Evolutionary conservation across 2,113 vertebrate genomes (phyloP), one percentile per base, ranked within the genome.

Genomic region (Bubo bubo): DNA sequence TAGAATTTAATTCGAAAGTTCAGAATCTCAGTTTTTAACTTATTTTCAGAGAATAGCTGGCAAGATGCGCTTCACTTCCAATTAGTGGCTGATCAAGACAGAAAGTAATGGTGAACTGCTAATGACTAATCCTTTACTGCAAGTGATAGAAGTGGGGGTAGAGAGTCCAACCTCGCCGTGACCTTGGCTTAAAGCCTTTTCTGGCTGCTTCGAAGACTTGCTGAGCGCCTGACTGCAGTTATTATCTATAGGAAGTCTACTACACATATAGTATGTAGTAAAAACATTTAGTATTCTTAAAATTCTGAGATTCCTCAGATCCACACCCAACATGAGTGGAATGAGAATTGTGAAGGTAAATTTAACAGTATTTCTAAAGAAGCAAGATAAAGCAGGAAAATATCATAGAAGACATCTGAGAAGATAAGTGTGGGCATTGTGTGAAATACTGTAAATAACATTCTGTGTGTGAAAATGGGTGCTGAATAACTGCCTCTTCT

Each of bases 401-500:
- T 58, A 49, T n/a, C 70, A 21, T 45, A 58, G 84, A 73, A 94
- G 81, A 37, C 66, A 76, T 88, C 70, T 70, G 66, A 91, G 86
- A 90, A 71, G 76, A 56, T 87, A 72, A 96, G 81, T 76, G 92
- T 96, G 92, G 93, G 67, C 81, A 88, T 85, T 56, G 90, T 88
- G 87, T 82, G 90, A 91, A 73, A 53, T 62, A 23, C 81, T 93
- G 74, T 56, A 93, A 96, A 93, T 93, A 94, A 90, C 93, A 70
- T 90, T 93, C 85, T 89, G 86, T 87, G 81, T 77, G 14, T 90
- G 90, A 34, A 89, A 64, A 43, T 0, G 64, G 70, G n/a, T 87
- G 84, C 93, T 94, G 93, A 79, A 55, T 72, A 93, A 82, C 56
- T 87, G 89, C 80, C n/a, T 91, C 86, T 75, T 56, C 93, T 80